Evolutionary conservation across 2,797 vertebrate genomes (phyloP), one percentile per base, ranked within the genome.

Genomic region (Pyrrhura leucotis): DNA sequence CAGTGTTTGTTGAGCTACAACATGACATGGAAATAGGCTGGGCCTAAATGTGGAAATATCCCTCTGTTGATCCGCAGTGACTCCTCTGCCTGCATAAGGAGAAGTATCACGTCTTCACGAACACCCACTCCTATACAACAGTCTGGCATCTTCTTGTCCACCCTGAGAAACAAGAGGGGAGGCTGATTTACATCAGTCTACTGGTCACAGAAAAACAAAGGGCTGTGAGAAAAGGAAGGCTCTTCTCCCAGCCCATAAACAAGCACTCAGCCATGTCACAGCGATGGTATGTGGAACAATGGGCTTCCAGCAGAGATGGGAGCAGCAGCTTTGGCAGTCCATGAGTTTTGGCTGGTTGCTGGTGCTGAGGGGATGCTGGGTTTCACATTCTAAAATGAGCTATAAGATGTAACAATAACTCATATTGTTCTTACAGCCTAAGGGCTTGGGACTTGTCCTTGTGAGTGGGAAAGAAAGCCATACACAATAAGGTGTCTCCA

Each of bases 81-180:
- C 69, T 91, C 81, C 81, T 82, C 89, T 88, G 72, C 44, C 65
- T 85, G 79, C 53, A 16, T 11, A 26, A 85, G 75, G 82, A 63
- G 29, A 87, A 39, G 48, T 22, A 25, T 35, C 85, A 35, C 39
- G 48, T n/a, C 89, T 73, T 56, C 82, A 59, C 69, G 29, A 51
- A 33, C 85, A 61, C 75, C 84, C 77, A 81, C 0, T 0, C 51
- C 10, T 12, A 1, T 67, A 5, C 44, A 71, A 9, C 40, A 62
- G 78, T 6, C 88, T 62, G 81, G 63, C 50, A 56, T 53, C 90
- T 14, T 42, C 88, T 65, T 74, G 88, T 35, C 85, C 77, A 0
- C 25, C 44, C 85, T 79, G 39, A 0, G 3, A 28, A 40, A 63
- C 58, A 28, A 11, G 31, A 56, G 26, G 15, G 16, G 39, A 71